Conservation (phyloP, 2,888 invertebrate genomes). For the Diarsia brunnea region DNA sequence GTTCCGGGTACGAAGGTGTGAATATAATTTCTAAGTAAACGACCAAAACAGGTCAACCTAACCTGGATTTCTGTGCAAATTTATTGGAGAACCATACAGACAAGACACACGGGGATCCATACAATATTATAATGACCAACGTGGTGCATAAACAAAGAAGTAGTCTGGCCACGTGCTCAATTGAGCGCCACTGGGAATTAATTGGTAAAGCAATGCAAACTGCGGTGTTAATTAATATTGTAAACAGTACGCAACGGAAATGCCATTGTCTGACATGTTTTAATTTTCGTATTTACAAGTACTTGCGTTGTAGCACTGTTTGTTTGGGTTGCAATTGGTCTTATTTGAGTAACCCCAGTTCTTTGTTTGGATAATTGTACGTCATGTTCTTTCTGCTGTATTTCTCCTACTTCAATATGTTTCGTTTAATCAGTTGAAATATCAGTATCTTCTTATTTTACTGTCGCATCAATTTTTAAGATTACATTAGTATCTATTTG, state of each 20-base stretch:
- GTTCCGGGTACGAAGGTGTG: slow-evolving; percentile 53
- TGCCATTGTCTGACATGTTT: slow-evolving; percentile 59
- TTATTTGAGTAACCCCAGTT: slow-evolving; percentile 13
- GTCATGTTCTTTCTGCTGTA: not conserved
- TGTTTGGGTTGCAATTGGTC: slow-evolving; percentile 38
- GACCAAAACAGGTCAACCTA: slow-evolving; percentile 54
- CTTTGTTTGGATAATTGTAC: slow-evolving; percentile 10
- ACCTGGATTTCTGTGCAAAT: not conserved
- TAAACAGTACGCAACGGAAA: slow-evolving; percentile 65
- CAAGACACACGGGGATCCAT: slow-evolving; percentile 37
- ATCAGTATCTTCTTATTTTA: not conserved
- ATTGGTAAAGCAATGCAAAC: slow-evolving; percentile 62
- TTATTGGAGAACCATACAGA: slow-evolving; percentile 13
- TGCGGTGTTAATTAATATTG: slow-evolving; percentile 63
- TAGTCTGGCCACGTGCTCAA: slow-evolving; percentile 65
- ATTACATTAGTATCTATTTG: not conserved
- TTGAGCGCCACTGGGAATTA: slow-evolving; percentile 64
- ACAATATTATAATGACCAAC: slow-evolving; percentile 51
- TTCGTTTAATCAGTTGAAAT: not conserved
- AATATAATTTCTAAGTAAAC: slow-evolving; percentile 46
- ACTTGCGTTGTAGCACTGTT: slow-evolving; percentile 4
- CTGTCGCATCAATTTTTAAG: not conserved
- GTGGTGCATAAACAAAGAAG: slow-evolving; percentile 59
- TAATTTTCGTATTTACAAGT: slow-evolving; percentile 51
- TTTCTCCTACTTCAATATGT: not conserved